These are phyloP conservation scores for Bradypodion pumilum DNA, from an alignment of 2,797 vertebrate species.

Conservation along the genomic window DNA sequence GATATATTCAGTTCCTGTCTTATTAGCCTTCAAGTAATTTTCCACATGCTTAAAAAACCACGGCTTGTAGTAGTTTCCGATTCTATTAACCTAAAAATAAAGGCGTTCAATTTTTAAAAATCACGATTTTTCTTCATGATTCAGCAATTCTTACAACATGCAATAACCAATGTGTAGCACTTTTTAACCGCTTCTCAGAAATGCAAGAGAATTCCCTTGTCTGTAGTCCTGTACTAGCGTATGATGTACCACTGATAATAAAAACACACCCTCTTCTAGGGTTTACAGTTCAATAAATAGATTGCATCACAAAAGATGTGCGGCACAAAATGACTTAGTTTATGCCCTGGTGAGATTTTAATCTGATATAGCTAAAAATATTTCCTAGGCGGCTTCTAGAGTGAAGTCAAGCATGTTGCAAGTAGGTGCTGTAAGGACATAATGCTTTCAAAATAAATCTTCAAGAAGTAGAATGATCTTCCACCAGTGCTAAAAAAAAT, in stretches of 20 bases:
- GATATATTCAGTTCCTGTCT: constrained; percentile 86
- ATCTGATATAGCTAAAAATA: neutral
- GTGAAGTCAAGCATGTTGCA: no score
- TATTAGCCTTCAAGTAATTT: constrained; percentile 81
- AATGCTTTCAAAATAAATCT: no score
- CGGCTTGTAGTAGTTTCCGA: constrained; percentile 93
- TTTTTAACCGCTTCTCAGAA: no score
- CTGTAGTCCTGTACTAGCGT: no score
- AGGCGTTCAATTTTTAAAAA: neutral
- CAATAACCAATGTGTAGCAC: no score
- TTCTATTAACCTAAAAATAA: constrained; percentile 86
- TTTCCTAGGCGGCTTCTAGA: neutral
- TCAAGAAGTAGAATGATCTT: no score
- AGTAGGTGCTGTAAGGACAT: no score
- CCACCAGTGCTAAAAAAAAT: no score
- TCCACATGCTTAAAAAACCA: constrained; percentile 98
- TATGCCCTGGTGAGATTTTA: neutral
- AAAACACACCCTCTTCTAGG: no score
- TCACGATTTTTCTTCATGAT: neutral
- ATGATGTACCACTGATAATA: no score
- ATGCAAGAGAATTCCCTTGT: neutral
- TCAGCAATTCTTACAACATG: neutral
- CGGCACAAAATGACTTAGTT: neutral
- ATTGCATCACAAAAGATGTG: neutral
- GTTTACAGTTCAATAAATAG: neutral